These are phyloP conservation scores for Ptilonorhynchus violaceus DNA, from an alignment of 2,113 vertebrate species.

Conservation along the genomic window DNA sequence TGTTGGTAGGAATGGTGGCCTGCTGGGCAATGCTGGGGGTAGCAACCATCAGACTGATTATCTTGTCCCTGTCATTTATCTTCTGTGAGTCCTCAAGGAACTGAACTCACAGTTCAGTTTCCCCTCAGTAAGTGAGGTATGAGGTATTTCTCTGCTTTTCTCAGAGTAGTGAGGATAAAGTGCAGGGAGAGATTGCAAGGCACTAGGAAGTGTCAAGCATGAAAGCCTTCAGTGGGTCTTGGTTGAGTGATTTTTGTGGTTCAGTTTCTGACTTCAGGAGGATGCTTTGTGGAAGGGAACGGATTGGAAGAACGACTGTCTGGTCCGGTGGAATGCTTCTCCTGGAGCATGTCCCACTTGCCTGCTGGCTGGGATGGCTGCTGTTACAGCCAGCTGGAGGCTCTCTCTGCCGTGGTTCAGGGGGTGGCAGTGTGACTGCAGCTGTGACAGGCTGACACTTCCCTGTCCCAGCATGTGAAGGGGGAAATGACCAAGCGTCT, in stretches of 20 bases:
- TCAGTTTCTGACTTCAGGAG: background rate
- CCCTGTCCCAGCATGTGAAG: background rate
- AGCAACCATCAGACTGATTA: background rate
- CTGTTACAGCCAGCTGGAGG: background rate
- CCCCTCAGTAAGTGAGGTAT: background rate
- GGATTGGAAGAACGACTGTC: accelerated
- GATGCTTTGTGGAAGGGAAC: background rate
- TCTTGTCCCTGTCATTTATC: background rate
- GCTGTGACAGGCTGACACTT: background rate
- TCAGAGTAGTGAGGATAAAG: background rate
- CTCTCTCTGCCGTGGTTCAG: background rate
- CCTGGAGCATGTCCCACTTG: background rate
- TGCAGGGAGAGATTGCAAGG: background rate
- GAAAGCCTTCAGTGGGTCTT: background rate
- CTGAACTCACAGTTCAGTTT: background rate
- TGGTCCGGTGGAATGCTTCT: background rate
- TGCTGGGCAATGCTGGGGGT: background rate
- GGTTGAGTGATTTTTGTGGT: background rate
- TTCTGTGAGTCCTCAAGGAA: background rate
- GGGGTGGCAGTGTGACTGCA: background rate
- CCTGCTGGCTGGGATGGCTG: background rate
- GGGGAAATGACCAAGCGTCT: background rate
- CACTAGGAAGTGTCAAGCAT: background rate
- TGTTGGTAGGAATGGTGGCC: background rate
- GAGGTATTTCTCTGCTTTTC: background rate